Evolutionary conservation across 1,140 invertebrate genomes (phyloP).

Genomic region (Delia radicum): DNA sequence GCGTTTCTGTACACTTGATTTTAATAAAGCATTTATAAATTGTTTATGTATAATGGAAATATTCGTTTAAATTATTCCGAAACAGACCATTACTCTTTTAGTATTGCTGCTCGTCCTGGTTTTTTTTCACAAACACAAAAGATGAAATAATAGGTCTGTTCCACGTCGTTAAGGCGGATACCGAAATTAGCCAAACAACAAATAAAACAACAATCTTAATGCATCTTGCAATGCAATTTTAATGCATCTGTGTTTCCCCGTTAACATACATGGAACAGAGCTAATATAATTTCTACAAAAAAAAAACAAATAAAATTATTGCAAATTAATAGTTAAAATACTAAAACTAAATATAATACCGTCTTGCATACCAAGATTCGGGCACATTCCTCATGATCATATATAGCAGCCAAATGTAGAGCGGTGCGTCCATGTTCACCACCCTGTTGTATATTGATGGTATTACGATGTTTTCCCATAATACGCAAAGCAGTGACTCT

Average conservation of each 20-base stretch:
- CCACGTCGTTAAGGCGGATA: no score
- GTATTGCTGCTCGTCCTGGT: no score
- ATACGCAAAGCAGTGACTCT: conserved; percentile 67
- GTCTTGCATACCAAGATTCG: conserved; percentile 68
- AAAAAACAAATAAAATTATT: conserved; percentile 6
- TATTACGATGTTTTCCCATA: conserved; percentile 67
- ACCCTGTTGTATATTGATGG: conserved; percentile 69
- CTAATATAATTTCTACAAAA: no score
- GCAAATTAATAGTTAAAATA: not conserved
- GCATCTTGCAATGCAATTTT: not conserved
- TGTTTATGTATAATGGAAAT: no score
- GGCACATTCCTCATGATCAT: conserved; percentile 77
- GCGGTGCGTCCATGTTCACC: conserved; percentile 79
- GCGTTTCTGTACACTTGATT: no score
- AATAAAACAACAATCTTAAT: not conserved
- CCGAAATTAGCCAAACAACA: no score
- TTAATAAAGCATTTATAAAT: no score
- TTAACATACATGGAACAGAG: no score
- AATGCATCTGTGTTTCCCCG: not conserved
- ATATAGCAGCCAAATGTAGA: conserved; percentile 78
- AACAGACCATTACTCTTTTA: no score
- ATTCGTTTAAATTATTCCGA: no score
- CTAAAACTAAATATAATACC: not conserved
- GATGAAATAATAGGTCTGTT: no score
- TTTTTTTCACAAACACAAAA: no score